A percentile compares a stretch with the other conserved stretches of the same genome.
These are phyloP conservation scores for Dryoscopus gambensis DNA, from an alignment of 2,113 vertebrate genomes.

Conservation along the genomic window DNA sequence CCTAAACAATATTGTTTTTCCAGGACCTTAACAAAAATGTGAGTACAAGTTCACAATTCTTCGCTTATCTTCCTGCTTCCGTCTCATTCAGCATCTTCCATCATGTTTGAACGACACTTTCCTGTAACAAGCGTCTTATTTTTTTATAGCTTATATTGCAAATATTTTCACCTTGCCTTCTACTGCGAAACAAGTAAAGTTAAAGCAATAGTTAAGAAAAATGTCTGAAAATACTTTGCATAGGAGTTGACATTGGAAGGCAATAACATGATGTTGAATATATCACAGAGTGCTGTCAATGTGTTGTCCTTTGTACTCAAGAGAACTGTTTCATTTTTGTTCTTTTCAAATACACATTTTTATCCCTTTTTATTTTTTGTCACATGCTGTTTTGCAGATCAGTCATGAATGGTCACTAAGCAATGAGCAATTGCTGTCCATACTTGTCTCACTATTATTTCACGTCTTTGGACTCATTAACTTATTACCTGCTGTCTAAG, in stretches of 20 bases:
- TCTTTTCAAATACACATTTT: not conserved
- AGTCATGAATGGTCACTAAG: not conserved
- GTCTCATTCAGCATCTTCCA: not conserved
- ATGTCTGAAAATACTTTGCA: not conserved
- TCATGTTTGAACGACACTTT: not conserved
- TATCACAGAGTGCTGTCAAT: not conserved
- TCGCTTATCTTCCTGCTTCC: not conserved
- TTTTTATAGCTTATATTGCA: not conserved
- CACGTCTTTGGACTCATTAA: not conserved
- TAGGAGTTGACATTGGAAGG: not conserved
- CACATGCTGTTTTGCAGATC: fast-evolving
- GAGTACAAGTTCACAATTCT: not conserved
- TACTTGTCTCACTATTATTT: not conserved
- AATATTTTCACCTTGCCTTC: not conserved
- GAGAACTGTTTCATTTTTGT: not conserved
- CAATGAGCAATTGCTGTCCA: not conserved
- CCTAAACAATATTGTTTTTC: not conserved
- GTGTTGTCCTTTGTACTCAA: not conserved
- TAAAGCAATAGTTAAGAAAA: not conserved
- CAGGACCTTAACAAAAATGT: not conserved
- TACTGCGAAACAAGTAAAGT: not conserved
- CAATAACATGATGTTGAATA: not conserved
- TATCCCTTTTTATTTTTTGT: not conserved
- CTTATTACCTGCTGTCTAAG: not conserved
- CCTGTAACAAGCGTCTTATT: not conserved